Conservation (phyloP, 2,888 invertebrate genomes). For the Petrophora chlorosata region DNA sequence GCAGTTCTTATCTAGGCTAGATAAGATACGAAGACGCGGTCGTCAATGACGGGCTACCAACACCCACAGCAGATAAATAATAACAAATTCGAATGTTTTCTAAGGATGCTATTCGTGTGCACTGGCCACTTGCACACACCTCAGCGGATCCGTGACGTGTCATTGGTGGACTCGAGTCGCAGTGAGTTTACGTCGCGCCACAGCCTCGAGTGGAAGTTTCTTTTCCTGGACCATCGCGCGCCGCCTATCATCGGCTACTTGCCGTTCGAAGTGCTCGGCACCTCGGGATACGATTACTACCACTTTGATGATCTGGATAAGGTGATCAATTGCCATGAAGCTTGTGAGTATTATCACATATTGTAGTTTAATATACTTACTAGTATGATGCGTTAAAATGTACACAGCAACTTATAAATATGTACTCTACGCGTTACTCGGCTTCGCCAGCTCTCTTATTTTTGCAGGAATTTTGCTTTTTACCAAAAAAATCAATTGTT, state of each 20-base stretch:
- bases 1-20: too few relatives aligned
- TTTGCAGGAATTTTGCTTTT: too few relatives aligned
- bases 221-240: slow-evolving; percentile 95
- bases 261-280: slow-evolving; percentile 97
- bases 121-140: slow-evolving; percentile 92
- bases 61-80: too few relatives aligned
- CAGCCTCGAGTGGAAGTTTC: slow-evolving; percentile 97
- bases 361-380: too few relatives aligned
- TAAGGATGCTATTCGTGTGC: slow-evolving; percentile 90
- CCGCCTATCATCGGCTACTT: slow-evolving; percentile 96
- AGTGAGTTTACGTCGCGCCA: slow-evolving; percentile 96
- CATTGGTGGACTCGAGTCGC: slow-evolving; percentile 89
- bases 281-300: slow-evolving; percentile 98
- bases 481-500: too few relatives aligned
- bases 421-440: too few relatives aligned
- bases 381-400: too few relatives aligned
- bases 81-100: neutral
- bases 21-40: too few relatives aligned
- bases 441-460: too few relatives aligned
- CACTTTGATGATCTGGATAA: slow-evolving; percentile 97
- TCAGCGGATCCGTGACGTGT: slow-evolving; percentile 93
- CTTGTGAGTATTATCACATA: slow-evolving; percentile 84
- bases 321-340: slow-evolving; percentile 93
- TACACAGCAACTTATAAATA: too few relatives aligned
- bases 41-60: too few relatives aligned